Base-by-base conservation (phyloP, 1,140 invertebrate species). In the Fopius arisanus region DNA sequence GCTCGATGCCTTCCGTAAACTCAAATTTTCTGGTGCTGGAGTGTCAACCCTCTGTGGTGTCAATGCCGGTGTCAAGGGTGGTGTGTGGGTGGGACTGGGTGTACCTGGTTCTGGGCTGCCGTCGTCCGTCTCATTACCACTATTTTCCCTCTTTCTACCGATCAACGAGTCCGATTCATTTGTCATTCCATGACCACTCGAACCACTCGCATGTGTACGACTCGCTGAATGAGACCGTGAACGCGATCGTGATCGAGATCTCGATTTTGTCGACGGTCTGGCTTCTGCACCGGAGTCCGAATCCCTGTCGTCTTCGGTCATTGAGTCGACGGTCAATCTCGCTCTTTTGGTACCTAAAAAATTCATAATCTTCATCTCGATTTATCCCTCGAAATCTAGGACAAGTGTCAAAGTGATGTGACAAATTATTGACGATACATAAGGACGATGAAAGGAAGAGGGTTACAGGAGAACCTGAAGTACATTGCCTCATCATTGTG, bases 1-100 rank as follows among this genome's bases (percentile, higher is more conserved):
- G 69, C 82, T 85, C 79, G 54, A 74, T 80, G 73, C 88, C 63
- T 90, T 85, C 19, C 85, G 81, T 0, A 92, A 78, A 29, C 91
- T 91, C 0, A 92, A 83, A 81, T 92, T 92, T 80, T 92, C 91
- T 0, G 91, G 91, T 3, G 89, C 91, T 16, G 90, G 89, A 21
- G 90, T 89, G 76, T 89, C 86, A 78, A 82, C 86, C 79, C 84
- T 84, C 85, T 85, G 87, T 82, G 83, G 84, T 3, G 84, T 87
- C 23, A 84, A 70, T 19, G 85, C 82, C 37, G 85, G 81, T 29
- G 86, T 86, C n/a, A 87, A 68, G 4, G 86, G 83, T 6, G 86
- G 85, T 4, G 86, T 86, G 63, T 86, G 80, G 29, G 80, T 83
- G 19, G 86, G 83, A 72, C 85, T 86, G 26, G 85, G 81, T 5